Base-by-base conservation (phyloP, 2,888 invertebrate genomes). In the Hermaeophaga mercurialis region DNA sequence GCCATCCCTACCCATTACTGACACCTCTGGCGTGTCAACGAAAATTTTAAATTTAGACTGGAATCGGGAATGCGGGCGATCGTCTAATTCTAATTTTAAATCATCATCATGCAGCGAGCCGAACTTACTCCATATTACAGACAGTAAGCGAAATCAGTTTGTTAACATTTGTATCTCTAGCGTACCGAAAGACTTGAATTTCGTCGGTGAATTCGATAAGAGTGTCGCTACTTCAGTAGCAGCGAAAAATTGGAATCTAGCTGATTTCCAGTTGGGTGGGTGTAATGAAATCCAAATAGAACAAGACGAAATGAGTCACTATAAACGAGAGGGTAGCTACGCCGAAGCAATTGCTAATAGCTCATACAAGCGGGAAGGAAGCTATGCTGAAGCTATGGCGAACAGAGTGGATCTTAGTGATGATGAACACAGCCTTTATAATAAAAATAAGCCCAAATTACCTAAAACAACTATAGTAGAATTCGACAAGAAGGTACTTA, bases 121-220 rank as follows among this genome's bases (percentile, higher is more conserved):
- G 58, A 74, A 76, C 72, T 67, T 78, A 63, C 65, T 71, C 18
- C 64, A 63, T 47, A 43, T 54, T 24, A 26, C 54, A 46, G 36
- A 54, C 61, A 53, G 65, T 56, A 55, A 62, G 61, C 45, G 52
- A 58, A 18, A 43, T 22, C 19, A 19, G 22, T 56, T 57, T 45
- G 19, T 45, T 49, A 48, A 56, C 58, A 47, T 56, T 24, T 19
- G 54, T 43, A 66, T 63, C 38, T 64, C 53, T 38, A 84, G 84
- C 70, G 83, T 88, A 56, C 88, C 88, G 69, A 85, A 85, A 70
- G 84, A 86, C 71, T 80, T 88, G 61, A 85, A 87, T 79, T 80
- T 87, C 67, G 83, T 79, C 63, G 80, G 80, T 9, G 70, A 74
- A 46, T 67, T 67, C 38, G 62, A 58, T 39, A 56, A 59, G 6